Base-by-base conservation (phyloP, 1,140 invertebrate species). In the Meloidogyne floridensis region DNA sequence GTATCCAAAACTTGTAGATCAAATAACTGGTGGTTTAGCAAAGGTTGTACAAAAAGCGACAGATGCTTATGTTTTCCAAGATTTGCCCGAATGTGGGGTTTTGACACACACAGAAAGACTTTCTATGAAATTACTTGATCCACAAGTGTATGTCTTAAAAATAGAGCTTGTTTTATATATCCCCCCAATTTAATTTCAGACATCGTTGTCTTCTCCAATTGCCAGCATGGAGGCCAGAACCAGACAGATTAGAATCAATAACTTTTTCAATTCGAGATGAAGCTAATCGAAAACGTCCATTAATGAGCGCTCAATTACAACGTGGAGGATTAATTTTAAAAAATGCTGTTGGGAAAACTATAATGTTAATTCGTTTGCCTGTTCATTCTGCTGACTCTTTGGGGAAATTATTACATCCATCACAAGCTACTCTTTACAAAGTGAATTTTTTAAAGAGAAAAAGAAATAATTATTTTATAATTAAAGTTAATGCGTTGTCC, bases 41-140 rank as follows among this genome's bases (percentile, higher is more conserved):
- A 87, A 87, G 73, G 85, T 77, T 9, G 81, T 86, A 7, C 86
- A 86, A 72, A 81, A 88, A 20, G 85, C 86, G 1, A 77, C 82
- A 2, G 85, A 86, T 43, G 78, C 65, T 70, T 83, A 84, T 53
- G 80, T 86, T n/a, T 86, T 85, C 72, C 72, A 81, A n/a, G 85
- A 87, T 43, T 86, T 86, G 47, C 85, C 85, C 6, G 85, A 86
- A 43, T 86, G 85, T 77, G 86, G 80, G 10, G 72, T 84, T 9
- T 51, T 86, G 43, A 70, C 56, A 11, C 76, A 73, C 43, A 82
- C 81, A 20, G 82, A 86, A 56, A 65, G 77, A 43, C 53, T 86
- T 73, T 86, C 85, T 7, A 86, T 86, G 73, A 86, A 86, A 75
- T 70, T 86, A 15, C 80, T 78, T 32, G 81, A 87, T 80, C 77